phyloP scores from a whole-genome alignment of 2,113 vertebrate species.

The Rallus limicola region DNA sequence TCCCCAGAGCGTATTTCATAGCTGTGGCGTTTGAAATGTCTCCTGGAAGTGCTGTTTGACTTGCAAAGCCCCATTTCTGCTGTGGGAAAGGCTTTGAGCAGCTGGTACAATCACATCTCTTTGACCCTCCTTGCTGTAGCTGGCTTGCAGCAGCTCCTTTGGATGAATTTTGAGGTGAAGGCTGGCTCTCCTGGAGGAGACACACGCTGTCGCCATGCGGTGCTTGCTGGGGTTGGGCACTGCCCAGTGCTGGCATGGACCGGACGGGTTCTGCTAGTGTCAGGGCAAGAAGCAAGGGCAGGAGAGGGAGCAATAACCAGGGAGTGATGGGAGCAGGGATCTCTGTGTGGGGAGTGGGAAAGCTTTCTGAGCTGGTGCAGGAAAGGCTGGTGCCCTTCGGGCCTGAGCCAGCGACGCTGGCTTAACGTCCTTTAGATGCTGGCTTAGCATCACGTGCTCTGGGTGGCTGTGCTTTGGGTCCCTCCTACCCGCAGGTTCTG shows the following conservation, averaged over 20 bases:
- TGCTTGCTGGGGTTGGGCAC: background rate
- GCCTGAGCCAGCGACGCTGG: background rate
- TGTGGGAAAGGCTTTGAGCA: background rate
- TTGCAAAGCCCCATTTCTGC: background rate
- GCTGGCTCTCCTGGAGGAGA: background rate
- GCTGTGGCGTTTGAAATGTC: background rate
- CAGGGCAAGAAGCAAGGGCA: background rate
- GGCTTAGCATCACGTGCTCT: background rate
- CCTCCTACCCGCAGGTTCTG: rapidly evolving
- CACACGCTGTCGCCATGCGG: rapidly evolving
- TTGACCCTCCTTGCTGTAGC: background rate
- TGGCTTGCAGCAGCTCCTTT: background rate
- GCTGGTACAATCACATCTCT: background rate
- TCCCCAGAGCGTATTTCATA: background rate
- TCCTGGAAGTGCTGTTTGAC: background rate
- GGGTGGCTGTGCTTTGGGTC: background rate
- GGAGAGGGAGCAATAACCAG: background rate
- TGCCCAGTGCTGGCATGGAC: background rate
- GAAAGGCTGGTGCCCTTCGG: background rate
- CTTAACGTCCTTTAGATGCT: too few relatives aligned
- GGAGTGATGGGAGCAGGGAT: background rate
- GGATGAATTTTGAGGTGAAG: background rate
- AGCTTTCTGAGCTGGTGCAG: background rate
- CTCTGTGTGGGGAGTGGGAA: background rate
- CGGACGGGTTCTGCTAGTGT: background rate